Evolutionary conservation across 2,797 vertebrate species (phyloP).

Genomic region (Babyrousa celebensis): DNA sequence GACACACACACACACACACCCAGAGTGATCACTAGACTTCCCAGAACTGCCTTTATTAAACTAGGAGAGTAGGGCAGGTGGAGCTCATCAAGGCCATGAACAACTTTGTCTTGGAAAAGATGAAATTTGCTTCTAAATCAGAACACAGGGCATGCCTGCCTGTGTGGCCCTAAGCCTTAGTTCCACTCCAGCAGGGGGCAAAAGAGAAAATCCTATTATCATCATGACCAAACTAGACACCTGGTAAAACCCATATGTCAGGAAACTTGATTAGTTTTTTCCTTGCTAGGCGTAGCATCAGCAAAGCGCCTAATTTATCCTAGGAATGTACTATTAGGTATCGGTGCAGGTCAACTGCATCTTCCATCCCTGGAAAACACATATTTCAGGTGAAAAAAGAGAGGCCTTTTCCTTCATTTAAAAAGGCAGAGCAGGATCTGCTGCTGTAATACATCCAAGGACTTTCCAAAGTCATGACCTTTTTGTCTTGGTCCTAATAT

Average conservation of each 20-base stretch:
- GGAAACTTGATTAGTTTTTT: constrained; percentile 74
- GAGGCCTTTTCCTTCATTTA: background rate
- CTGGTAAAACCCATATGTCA: constrained; percentile 80
- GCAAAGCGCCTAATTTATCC: constrained; percentile 67
- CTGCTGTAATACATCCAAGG: background rate
- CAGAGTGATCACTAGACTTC: background rate
- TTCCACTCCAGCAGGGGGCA: constrained; percentile 79
- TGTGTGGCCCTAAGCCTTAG: constrained; percentile 81
- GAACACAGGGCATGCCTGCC: constrained; percentile 14
- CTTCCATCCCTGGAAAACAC: constrained; percentile 29
- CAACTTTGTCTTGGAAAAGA: constrained; percentile 1
- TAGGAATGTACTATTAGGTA: constrained; percentile 68
- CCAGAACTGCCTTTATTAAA: background rate
- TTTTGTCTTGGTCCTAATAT: background rate
- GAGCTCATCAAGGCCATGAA: background rate
- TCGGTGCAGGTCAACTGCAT: constrained; percentile 40
- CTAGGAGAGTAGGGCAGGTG: background rate
- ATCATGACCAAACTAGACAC: constrained; percentile 70
- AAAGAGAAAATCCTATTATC: constrained; percentile 81
- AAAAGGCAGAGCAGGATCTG: constrained; percentile 53
- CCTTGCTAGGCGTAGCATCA: constrained; percentile 64
- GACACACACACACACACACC: background rate
- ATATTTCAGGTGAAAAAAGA: constrained; percentile 57
- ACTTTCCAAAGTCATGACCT: constrained; percentile 62
- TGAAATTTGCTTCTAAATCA: constrained; percentile 42